Conservation (phyloP, 2,797 vertebrate species). For the Acrossocheilus wenchowensis region DNA sequence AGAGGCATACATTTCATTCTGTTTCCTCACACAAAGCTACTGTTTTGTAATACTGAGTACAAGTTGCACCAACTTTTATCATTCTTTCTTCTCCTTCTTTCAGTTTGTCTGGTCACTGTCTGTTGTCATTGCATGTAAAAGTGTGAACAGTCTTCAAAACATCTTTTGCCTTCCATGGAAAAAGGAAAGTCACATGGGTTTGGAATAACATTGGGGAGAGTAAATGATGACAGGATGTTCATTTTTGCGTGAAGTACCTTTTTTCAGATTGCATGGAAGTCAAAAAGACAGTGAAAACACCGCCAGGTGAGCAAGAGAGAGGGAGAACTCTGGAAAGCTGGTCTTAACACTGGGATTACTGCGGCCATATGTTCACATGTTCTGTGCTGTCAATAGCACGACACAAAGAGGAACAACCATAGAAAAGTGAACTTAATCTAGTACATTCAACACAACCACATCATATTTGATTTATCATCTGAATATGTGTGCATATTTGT, state of each 20-base stretch:
- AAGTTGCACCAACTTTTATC: background rate
- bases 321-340: background rate
- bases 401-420: conserved; percentile 4
- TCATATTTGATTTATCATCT: background rate
- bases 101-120: background rate
- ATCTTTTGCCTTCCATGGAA: background rate
- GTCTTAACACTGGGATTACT: conserved; percentile 49
- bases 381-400: background rate
- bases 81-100: background rate
- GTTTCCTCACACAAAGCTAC: background rate
- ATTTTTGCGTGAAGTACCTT: background rate
- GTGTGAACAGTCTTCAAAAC: background rate
- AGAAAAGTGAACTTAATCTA: background rate
- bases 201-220: background rate
- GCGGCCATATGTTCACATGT: conserved; percentile 47
- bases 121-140: background rate
- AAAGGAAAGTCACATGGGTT: background rate
- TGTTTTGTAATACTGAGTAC: background rate
- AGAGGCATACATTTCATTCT: background rate
- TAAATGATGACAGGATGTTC: background rate
- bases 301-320: background rate
- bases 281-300: background rate
- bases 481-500: background rate
- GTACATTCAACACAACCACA: background rate
- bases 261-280: background rate